These are phyloP conservation scores for Coelogynopora nodosa DNA, from an alignment of 2,888 invertebrate genomes.

Conservation along the genomic window DNA sequence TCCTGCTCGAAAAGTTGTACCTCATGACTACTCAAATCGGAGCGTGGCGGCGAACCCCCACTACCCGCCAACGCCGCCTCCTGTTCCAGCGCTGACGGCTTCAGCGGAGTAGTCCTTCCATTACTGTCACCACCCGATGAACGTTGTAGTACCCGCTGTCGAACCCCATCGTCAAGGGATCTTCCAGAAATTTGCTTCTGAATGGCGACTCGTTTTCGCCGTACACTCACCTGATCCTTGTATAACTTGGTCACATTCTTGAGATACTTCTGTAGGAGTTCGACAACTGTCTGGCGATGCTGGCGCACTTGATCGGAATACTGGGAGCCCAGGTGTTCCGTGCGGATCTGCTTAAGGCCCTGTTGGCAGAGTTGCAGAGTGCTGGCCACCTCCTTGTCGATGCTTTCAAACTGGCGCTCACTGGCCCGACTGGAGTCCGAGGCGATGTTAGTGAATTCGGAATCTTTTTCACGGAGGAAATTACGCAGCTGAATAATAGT, in stretches of 20 bases:
- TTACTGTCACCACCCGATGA: no score
- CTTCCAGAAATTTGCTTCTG: background rate
- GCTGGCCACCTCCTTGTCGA: background rate
- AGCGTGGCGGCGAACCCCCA: background rate
- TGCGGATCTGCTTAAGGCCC: background rate
- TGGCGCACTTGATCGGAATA: slow-evolving; percentile 14
- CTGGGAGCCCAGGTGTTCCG: background rate
- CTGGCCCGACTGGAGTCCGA: background rate
- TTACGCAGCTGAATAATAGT: background rate
- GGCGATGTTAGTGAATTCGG: background rate
- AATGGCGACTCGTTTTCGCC: background rate
- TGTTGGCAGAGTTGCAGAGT: background rate
- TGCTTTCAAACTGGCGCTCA: background rate
- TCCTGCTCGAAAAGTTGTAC: slow-evolving; percentile 7
- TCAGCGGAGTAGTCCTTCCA: background rate
- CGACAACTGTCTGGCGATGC: background rate
- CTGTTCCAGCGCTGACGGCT: background rate
- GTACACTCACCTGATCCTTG: background rate
- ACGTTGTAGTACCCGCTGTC: background rate
- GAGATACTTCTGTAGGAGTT: background rate
- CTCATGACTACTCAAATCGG: background rate
- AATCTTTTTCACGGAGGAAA: background rate
- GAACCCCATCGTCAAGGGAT: background rate
- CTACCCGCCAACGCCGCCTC: background rate
- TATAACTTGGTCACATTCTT: background rate